Evolutionary conservation across 2,888 invertebrate species (phyloP), one percentile per base, ranked within the genome.

Genomic region (Aleiodes testaceus): DNA sequence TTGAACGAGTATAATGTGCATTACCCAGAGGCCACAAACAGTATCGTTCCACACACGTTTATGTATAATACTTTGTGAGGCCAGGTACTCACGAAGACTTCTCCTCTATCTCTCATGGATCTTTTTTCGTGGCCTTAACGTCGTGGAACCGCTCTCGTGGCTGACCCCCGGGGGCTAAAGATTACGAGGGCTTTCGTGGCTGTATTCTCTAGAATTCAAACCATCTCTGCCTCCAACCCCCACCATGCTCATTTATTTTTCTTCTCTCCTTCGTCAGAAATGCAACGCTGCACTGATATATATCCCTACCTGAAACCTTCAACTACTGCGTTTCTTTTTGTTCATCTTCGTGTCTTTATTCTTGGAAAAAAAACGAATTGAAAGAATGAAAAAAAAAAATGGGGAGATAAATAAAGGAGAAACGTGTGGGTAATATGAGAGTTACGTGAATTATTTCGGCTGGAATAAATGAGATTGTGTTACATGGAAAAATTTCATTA

Each of bases 101-200:
- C 36, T 36, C 65, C 69, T 73, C 74, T 76, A 74, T 76, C 74
- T 73, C 44, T 69, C 55, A 50, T 66, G 67, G 74, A 75, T 76
- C 76, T 75, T 75, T 63, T 22, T 63, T 71, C 66, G 66, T 20
- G 50, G 50, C 26, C 47, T 18, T n/a, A 20, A 47, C 22, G 20
- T 49, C 42, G 69, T 50, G 61, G 30, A 45, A 30, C 47, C 20
- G 69, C 36, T 69, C 75, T 72, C 75, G 9, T 66, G 55, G 84
- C 80, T 84, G 83, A 84, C 84, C 84, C 82, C 82, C 79, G 78
- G 82, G 36, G 83, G 83, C 81, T 83, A 82, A 81, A 83, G 84
- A 84, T 84, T 84, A 84, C 81, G 79, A 79, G 82, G 80, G 80
- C 83, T 83, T 78, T 78, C 79, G 72, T 75, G 75, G 76, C 30